Conservation (phyloP, 2,888 invertebrate genomes). For the Xylota sylvarum region DNA sequence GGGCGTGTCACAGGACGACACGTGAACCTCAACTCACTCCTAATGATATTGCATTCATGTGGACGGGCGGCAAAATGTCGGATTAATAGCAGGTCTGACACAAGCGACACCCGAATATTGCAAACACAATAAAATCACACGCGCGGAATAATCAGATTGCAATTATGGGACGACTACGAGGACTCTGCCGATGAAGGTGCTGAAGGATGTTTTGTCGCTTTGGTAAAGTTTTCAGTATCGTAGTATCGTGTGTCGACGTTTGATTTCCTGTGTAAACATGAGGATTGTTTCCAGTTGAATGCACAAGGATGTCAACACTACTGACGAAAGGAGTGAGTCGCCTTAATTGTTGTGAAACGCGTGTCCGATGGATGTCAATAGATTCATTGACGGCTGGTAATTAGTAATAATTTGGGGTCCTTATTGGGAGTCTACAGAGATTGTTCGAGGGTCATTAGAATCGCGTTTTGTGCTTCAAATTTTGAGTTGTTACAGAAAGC, state of each 20-base stretch:
- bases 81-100: constrained; percentile 71
- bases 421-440: background rate
- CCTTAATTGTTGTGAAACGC: constrained; percentile 68
- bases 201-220: constrained; percentile 67
- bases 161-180: constrained; percentile 51
- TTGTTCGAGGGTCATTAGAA: constrained; percentile 5
- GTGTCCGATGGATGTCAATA: constrained; percentile 68
- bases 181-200: constrained; percentile 44
- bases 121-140: constrained; percentile 73
- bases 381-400: constrained; percentile 60
- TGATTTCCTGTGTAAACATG: constrained; percentile 75
- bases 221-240: constrained; percentile 24
- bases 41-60: constrained; percentile 57
- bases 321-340: constrained; percentile 57
- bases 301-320: constrained; percentile 72
- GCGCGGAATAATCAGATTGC: constrained; percentile 77
- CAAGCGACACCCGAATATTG: constrained; percentile 71
- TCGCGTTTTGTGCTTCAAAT: background rate
- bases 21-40: constrained; percentile 66
- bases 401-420: constrained; percentile 60
- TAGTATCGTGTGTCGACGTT: constrained; percentile 47
- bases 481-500: background rate
- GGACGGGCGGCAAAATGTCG: constrained; percentile 47
- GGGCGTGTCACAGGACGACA: constrained; percentile 59
- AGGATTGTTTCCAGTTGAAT: constrained; percentile 69